Conservation (phyloP, 23 tunicate species). For the Diplosoma virens region DNA sequence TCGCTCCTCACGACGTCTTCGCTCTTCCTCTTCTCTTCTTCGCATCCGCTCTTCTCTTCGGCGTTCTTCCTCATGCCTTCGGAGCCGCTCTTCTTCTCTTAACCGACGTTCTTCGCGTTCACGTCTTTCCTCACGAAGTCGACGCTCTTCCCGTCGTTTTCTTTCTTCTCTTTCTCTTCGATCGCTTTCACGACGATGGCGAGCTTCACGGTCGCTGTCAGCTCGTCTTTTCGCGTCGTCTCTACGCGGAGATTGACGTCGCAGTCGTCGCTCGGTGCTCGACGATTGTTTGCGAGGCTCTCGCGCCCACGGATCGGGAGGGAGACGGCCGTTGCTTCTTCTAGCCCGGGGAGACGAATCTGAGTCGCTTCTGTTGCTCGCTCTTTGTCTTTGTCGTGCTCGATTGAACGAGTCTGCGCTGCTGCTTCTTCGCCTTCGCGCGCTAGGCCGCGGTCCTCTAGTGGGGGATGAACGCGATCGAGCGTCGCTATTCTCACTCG, state of each 20-base stretch:
- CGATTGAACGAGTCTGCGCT: background rate
- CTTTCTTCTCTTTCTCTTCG: constrained; percentile 15
- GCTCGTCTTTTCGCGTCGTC: no score
- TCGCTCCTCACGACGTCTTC: background rate
- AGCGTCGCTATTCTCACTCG: background rate
- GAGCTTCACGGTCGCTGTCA: background rate
- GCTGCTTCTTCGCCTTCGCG: background rate
- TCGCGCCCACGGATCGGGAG: constrained; percentile 60
- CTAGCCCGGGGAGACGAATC: constrained; percentile 2
- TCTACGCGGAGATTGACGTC: background rate
- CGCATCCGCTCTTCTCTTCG: constrained; percentile 20
- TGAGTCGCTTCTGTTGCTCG: constrained; percentile 8
- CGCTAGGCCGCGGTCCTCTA: background rate
- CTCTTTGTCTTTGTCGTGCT: background rate
- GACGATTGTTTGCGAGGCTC: constrained; percentile 38
- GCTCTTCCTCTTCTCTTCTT: background rate
- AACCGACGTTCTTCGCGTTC: constrained; percentile 6
- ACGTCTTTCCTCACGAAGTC: background rate
- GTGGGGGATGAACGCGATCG: background rate
- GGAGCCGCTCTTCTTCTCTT: background rate
- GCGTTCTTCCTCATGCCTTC: constrained; percentile 5
- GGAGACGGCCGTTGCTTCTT: background rate
- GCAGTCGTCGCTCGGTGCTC: background rate
- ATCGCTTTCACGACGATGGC: constrained; percentile 4
- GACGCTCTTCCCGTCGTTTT: background rate